Conservation (phyloP, 2,797 vertebrate species). For the Falco naumanni region DNA sequence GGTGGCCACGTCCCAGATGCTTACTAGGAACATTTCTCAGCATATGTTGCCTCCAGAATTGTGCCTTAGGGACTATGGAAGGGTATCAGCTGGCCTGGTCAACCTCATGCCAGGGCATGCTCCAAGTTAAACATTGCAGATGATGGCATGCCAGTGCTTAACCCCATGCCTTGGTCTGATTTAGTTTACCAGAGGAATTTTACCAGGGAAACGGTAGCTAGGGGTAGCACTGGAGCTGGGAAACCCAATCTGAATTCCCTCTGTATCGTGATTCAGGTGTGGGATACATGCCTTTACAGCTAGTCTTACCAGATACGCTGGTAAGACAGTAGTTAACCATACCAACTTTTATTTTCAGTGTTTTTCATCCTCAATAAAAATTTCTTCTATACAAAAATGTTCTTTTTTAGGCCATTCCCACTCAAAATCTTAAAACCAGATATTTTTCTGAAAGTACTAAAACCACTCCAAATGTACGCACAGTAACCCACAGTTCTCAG, state of each 20-base stretch:
- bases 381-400: background rate
- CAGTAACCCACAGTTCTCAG: background rate
- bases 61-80: background rate
- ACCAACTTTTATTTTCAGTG: background rate
- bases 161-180: background rate
- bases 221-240: background rate
- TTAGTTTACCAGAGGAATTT: background rate
- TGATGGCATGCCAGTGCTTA: background rate
- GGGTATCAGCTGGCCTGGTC: background rate
- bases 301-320: background rate
- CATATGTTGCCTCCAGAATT: background rate
- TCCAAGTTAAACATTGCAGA: background rate
- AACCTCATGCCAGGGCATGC: background rate
- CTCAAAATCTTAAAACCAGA: background rate
- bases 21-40: background rate
- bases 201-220: background rate
- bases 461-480: background rate
- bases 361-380: background rate
- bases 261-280: background rate
- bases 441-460: slow-evolving; percentile 38
- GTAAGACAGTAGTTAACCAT: background rate
- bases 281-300: background rate
- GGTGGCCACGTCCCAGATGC: background rate
- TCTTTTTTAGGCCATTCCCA: background rate
- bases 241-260: background rate